Evolutionary conservation across 2,113 vertebrate species (phyloP).

Genomic region (Otus sunia): DNA sequence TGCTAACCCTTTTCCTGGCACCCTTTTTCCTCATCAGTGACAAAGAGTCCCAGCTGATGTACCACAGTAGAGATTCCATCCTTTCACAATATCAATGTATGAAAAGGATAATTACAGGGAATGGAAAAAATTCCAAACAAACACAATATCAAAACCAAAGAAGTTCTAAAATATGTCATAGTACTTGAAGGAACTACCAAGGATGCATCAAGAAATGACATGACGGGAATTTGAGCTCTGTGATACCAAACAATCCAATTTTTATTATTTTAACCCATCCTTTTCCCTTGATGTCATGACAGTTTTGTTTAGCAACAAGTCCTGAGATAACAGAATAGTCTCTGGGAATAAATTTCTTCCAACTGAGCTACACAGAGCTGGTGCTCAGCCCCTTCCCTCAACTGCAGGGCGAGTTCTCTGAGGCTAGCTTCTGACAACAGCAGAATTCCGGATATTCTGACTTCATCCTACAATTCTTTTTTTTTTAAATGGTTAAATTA

Average conservation of each 20-base stretch:
- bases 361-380: not conserved
- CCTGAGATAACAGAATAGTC: not conserved
- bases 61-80: not conserved
- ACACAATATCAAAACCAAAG: not conserved
- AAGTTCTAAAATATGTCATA: not conserved
- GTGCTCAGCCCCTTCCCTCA: not conserved
- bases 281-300: not conserved
- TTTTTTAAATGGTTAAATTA: not conserved
- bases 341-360: not conserved
- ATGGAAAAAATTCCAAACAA: not conserved
- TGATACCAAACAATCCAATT: not conserved
- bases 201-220: not conserved
- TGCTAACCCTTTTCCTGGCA: not conserved
- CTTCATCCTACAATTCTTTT: not conserved
- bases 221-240: not conserved
- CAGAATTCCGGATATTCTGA: not conserved
- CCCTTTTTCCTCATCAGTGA: accelerated
- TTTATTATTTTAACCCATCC: not conserved
- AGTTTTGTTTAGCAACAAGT: not conserved
- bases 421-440: not conserved
- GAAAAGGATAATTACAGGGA: not conserved
- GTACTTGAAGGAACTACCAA: not conserved
- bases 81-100: not conserved
- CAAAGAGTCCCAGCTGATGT: not conserved
- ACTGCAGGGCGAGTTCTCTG: not conserved